Evolutionary conservation across 2,113 vertebrate genomes (phyloP).

Genomic region (Myotis yumanensis): DNA sequence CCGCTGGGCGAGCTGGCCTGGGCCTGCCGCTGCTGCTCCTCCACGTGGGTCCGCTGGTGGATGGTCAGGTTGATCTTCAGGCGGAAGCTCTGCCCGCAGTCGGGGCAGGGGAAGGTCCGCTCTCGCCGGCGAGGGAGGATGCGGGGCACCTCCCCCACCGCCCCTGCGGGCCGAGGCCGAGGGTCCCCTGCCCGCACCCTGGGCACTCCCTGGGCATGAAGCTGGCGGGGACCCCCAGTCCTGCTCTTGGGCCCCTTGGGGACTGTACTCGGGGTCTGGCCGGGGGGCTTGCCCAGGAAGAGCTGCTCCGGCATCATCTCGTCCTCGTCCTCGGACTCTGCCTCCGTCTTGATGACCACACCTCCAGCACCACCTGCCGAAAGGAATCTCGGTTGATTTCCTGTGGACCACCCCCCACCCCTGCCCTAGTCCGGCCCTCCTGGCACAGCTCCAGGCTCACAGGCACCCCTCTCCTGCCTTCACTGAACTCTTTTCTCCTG

Average conservation of each 20-base stretch:
- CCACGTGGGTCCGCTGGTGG: constrained; percentile 68
- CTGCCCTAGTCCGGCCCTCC: background rate
- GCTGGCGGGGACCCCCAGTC: background rate
- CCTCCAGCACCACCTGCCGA: constrained; percentile 36
- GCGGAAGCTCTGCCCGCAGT: constrained; percentile 75
- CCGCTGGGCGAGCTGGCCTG: accelerated
- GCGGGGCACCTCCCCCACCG: background rate
- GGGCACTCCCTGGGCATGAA: background rate
- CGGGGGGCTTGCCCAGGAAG: background rate
- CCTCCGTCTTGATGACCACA: constrained; percentile 67
- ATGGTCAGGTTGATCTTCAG: constrained; percentile 76
- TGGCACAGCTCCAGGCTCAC: background rate
- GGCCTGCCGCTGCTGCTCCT: background rate
- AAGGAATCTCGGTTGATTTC: background rate
- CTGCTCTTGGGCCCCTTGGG: background rate
- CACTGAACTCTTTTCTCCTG: no score
- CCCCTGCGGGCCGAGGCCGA: background rate
- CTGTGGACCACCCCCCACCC: accelerated
- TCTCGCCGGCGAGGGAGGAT: constrained; percentile 42
- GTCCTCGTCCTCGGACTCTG: background rate
- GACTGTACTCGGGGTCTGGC: background rate
- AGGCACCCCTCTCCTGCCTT: background rate
- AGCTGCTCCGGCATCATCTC: background rate
- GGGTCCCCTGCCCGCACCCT: background rate
- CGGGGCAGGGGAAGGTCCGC: constrained; percentile 67